These are phyloP conservation scores for Cybosia mesomella DNA, from an alignment of 2,888 invertebrate genomes.

Conservation along the genomic window DNA sequence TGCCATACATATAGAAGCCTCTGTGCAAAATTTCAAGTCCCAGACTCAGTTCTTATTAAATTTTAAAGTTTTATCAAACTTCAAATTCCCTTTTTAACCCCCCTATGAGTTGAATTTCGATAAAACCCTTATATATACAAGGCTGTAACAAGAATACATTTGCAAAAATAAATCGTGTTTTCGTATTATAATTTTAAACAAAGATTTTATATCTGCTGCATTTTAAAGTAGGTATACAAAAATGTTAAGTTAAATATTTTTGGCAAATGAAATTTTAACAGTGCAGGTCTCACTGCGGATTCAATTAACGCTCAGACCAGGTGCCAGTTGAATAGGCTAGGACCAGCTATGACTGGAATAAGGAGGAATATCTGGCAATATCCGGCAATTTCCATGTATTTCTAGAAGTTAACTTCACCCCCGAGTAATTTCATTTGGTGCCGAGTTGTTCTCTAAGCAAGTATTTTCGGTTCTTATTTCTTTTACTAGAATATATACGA, in stretches of 20 bases:
- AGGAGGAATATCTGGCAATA: slow-evolving; percentile 41
- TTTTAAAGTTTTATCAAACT: no score
- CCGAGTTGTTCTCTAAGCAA: slow-evolving; percentile 29
- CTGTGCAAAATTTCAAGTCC: no score
- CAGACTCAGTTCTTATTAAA: no score
- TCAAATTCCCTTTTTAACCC: no score
- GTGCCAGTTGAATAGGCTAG: slow-evolving; percentile 52
- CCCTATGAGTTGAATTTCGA: no score
- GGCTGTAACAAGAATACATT: no score
- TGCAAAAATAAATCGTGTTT: neutral
- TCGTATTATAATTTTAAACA: neutral
- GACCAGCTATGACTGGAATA: slow-evolving; percentile 36
- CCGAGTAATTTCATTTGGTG: slow-evolving; percentile 64
- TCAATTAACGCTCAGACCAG: slow-evolving; percentile 67
- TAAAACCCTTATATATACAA: no score
- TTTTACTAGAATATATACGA: neutral
- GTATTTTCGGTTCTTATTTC: neutral
- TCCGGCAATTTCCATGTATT: slow-evolving; percentile 59
- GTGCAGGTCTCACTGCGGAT: slow-evolving; percentile 58
- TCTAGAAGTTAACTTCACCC: slow-evolving; percentile 58
- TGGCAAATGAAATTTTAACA: slow-evolving; percentile 57
- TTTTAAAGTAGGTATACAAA: slow-evolving; percentile 28
- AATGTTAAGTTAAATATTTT: slow-evolving; percentile 30
- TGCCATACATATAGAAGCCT: no score
- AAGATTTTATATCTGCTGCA: neutral